These are phyloP conservation scores for Aleiodes sp. DNA, from an alignment of 1,140 invertebrate genomes.

Conservation along the genomic window DNA sequence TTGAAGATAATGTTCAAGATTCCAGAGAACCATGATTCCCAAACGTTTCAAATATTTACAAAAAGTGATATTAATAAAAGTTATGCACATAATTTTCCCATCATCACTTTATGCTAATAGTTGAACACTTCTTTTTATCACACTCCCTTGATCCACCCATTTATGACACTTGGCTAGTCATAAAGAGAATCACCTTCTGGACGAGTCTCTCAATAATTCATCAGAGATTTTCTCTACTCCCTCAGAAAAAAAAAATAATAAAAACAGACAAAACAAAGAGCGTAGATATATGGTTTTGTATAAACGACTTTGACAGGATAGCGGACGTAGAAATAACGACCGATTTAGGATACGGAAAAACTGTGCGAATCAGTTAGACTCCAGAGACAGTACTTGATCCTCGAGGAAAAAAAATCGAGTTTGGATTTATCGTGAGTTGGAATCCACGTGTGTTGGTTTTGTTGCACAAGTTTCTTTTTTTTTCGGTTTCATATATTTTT, in stretches of 20 bases:
- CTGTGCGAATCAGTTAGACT: not conserved
- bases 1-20: no score
- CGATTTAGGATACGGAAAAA: no score
- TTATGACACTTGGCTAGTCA: not conserved
- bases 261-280: not conserved
- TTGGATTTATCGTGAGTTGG: not conserved
- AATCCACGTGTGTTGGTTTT: constrained; percentile 5
- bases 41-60: not conserved
- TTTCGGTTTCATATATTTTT: not conserved
- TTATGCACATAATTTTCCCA: constrained; percentile 10
- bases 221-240: not conserved
- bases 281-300: not conserved
- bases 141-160: not conserved
- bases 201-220: constrained; percentile 13
- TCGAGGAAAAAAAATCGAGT: not conserved
- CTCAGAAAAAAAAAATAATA: not conserved
- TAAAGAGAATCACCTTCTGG: not conserved
- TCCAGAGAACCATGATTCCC: no score
- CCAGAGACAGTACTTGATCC: not conserved
- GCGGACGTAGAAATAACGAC: no score
- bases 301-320: not conserved
- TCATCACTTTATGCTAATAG: constrained; percentile 8
- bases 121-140: constrained; percentile 4
- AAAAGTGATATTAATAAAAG: not conserved
- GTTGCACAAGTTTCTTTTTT: not conserved